Base-by-base conservation (phyloP, 2,888 invertebrate species). In the Nomada ruficornis region DNA sequence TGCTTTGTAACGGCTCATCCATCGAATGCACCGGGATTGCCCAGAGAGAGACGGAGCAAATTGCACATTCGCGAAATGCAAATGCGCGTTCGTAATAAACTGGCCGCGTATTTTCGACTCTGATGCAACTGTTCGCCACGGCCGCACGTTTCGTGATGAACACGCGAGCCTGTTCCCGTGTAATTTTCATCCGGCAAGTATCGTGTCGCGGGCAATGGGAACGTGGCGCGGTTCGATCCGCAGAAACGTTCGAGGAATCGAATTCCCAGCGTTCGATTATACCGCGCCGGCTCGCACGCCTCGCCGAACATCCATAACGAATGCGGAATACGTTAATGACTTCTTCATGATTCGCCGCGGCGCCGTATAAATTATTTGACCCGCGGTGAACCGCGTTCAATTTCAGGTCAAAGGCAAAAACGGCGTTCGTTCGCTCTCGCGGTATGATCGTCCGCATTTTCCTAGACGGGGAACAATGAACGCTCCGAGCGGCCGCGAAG, bases 231-330 rank as follows among this genome's bases (percentile, higher is more conserved):
- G 60, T 23, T 59, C 65, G 80, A 73, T 77, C 81, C 42, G 52
- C 71, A 63, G 76, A 70, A 82, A 78, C 69, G 78, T 80, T 85
- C 84, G 59, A 11, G 59, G 87, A 86, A 86, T 75, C 87, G 69
- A 71, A 84, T 84, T 86, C 86, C 57, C 81, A 73, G 26, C 44
- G 70, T 60, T 63, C 86, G 77, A 80, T 85, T 76, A 85, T 76
- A 85, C 62, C 29, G 55, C 57, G 54, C 36, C 29, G 70, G 76
- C 79, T 63, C 70, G 75, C 79, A 71, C 71, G 65, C 62, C 20
- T 11, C 11, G 68, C 20, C 23, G 65, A 77, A 47, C 47, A 52
- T 36, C 77, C 67, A 62, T 81, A 82, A 81, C 82, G 75, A 82
- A 75, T 75, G 55, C 70, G 47, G 70, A 44, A 74, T 70, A 59